Evolutionary conservation across 2,113 vertebrate species (phyloP).

Genomic region (Nothobranchius furzeri): DNA sequence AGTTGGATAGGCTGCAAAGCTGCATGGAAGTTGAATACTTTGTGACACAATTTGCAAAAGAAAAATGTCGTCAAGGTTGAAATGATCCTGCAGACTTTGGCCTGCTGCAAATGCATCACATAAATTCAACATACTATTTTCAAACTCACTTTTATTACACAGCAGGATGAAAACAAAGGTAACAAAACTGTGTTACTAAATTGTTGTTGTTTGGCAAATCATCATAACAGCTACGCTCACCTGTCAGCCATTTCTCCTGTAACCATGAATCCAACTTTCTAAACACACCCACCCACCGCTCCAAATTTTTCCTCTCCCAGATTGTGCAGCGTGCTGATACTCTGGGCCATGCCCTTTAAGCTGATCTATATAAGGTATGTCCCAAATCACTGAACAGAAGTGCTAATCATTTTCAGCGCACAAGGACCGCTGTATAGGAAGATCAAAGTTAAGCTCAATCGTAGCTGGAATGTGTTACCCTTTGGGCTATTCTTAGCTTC

Average conservation of each 20-base stretch:
- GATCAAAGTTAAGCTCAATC: conserved; percentile 71
- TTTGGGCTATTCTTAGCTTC: conserved; percentile 68
- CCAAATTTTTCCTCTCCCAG: conserved; percentile 52
- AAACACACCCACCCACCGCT: conserved; percentile 26
- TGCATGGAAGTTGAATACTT: too few species aligned
- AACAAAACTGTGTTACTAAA: background rate
- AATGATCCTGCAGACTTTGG: too few species aligned
- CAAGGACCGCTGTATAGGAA: conserved; percentile 48
- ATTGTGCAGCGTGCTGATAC: conserved; percentile 37
- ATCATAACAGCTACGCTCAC: background rate
- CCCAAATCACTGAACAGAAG: conserved; percentile 61
- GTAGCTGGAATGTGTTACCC: conserved; percentile 65
- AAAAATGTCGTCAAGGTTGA: too few species aligned
- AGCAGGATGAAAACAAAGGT: background rate
- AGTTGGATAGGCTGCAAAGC: too few species aligned
- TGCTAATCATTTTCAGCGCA: conserved; percentile 76
- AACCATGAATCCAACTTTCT: conserved; percentile 18
- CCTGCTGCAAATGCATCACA: too few species aligned
- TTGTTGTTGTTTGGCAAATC: background rate
- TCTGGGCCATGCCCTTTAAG: conserved; percentile 43
- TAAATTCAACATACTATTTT: conserved; percentile 6
- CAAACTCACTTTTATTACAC: conserved; percentile 2
- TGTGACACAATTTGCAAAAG: too few species aligned
- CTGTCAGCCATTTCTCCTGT: too few species aligned
- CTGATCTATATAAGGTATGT: conserved; percentile 56